These are phyloP conservation scores for Centropristis striata DNA, from an alignment of 2,113 vertebrate genomes.

Conservation along the genomic window DNA sequence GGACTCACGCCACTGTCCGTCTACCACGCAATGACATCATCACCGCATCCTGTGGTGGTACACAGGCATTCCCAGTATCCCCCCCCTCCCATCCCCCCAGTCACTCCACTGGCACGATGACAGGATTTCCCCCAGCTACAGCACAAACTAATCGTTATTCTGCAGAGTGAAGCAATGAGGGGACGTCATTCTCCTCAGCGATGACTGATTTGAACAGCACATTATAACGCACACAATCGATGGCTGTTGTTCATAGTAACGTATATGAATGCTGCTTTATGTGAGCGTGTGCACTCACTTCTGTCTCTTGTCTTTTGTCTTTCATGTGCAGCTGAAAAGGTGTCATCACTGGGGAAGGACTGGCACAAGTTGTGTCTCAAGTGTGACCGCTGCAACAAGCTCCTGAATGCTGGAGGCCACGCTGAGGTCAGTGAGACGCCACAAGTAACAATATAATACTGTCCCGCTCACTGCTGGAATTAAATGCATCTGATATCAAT, in stretches of 20 bases:
- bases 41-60: constrained; percentile 55
- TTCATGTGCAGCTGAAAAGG: constrained; percentile 91
- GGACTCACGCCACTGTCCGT: constrained; percentile 50
- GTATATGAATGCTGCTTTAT: constrained; percentile 46
- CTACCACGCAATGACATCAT: constrained; percentile 64
- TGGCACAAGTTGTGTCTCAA: constrained; percentile 96
- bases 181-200: constrained; percentile 35
- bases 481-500: neutral
- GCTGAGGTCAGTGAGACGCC: constrained; percentile 89
- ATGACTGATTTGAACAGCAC: constrained; percentile 16
- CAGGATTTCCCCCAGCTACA: constrained; percentile 34
- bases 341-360: constrained; percentile 95
- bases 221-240: constrained; percentile 9
- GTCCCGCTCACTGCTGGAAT: neutral
- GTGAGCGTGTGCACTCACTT: constrained; percentile 30
- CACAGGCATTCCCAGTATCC: constrained; percentile 56
- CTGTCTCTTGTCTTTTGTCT: constrained; percentile 50
- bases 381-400: constrained; percentile 97
- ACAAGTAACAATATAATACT: neutral
- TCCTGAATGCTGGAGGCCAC: constrained; percentile 91
- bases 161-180: constrained; percentile 42
- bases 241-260: constrained; percentile 29
- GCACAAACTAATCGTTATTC: constrained; percentile 56
- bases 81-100: neutral
- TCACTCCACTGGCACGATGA: constrained; percentile 33